Percentiles rank a stretch among this genome's conserved stretches.
These are phyloP conservation scores for Crypturellus undulatus DNA, from an alignment of 2,113 vertebrate genomes.

Conservation along the genomic window DNA sequence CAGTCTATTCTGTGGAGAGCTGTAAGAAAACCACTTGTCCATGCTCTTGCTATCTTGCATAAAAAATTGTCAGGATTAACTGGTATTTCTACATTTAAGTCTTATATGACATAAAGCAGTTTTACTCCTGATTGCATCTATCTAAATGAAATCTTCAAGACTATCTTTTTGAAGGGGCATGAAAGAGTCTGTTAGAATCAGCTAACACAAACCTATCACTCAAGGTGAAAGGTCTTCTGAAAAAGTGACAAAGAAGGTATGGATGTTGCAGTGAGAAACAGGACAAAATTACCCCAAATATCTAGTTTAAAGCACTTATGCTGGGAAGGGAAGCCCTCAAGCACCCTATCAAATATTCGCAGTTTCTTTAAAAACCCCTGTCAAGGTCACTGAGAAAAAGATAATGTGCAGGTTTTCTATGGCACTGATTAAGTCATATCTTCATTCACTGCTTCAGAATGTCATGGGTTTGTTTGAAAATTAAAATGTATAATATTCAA, in stretches of 20 bases:
- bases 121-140: background rate
- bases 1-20: background rate
- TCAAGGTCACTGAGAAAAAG: background rate
- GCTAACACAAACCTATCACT: background rate
- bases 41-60: background rate
- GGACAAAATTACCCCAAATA: background rate
- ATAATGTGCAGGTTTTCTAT: rapidly evolving
- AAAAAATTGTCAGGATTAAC: background rate
- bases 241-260: background rate
- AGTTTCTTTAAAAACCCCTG: background rate
- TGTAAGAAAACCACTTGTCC: background rate
- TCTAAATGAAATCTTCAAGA: background rate
- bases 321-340: background rate
- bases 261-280: background rate
- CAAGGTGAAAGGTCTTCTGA: background rate
- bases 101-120: background rate
- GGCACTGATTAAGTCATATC: background rate
- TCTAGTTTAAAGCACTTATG: background rate
- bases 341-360: background rate
- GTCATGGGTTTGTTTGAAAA: background rate
- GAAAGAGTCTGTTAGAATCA: background rate
- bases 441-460: background rate
- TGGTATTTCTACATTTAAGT: background rate
- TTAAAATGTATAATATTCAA: background rate
- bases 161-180: rapidly evolving